Conservation (phyloP, 1,140 invertebrate genomes). For the Ruditapes philippinarum region DNA sequence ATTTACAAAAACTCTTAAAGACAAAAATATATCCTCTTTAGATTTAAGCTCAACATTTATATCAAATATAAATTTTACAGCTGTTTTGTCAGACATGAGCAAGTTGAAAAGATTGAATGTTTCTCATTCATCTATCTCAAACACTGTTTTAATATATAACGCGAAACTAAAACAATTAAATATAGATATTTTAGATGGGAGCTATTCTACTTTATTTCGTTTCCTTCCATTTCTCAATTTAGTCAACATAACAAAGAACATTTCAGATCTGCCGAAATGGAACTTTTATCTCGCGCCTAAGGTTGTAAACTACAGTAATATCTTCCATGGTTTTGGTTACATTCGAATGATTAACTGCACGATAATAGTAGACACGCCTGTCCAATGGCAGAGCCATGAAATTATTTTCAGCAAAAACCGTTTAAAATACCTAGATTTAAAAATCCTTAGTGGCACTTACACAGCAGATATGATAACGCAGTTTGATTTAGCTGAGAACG, state of each 20-base stretch:
- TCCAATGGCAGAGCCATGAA: neutral
- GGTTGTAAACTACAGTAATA: neutral
- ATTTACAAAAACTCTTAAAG: neutral
- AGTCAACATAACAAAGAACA: neutral
- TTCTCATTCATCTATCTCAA: neutral
- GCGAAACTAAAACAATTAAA: neutral
- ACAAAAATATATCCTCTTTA: neutral
- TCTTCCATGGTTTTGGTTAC: neutral
- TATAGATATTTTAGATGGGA: neutral
- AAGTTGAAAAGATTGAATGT: neutral
- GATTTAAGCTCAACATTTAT: neutral
- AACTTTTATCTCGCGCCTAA: neutral
- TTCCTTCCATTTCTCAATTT: neutral
- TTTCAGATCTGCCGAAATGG: neutral
- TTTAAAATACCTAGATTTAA: neutral
- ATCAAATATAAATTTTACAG: neutral
- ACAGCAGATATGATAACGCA: neutral
- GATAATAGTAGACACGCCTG: neutral
- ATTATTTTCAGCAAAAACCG: neutral
- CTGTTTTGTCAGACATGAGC: neutral
- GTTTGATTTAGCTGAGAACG: neutral
- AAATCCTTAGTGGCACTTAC: neutral
- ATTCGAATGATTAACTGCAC: neutral
- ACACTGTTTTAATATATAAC: neutral
- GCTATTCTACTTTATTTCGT: neutral